Evolutionary conservation across 2,797 vertebrate genomes (phyloP), one percentile per base, ranked within the genome.

Genomic region (Pteropus rufus): DNA sequence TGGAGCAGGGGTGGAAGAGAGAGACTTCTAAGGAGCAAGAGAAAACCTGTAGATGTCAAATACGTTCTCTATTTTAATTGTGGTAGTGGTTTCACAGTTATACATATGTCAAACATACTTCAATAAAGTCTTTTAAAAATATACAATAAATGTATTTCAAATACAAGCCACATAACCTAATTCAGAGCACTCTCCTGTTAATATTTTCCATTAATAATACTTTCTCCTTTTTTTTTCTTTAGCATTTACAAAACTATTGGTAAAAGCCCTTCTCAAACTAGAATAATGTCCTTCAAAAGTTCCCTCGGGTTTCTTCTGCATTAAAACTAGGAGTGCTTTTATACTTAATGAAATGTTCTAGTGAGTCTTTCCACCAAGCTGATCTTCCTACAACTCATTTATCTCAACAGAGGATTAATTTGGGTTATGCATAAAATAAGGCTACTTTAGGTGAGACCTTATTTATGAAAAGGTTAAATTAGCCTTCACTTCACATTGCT

Each of bases 271-370:
- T 84, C 70, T 62, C 70, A 77, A 80, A 10, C 7, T 44, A 56
- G 49, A 83, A 76, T 49, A 62, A 64, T 34, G 31, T 36, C n/a
- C 69, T 89, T 92, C 77, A 76, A 90, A 87, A 41, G 65, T 31
- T 84, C 77, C 80, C 60, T 76, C 54, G 41, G 34, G 24, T 73
- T 92, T 93, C 49, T 92, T 93, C 41, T 69, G n/a, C 91, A 82
- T 60, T 89, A 65, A 29, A 89, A 89, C 41, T 65, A 79, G 49
- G 19, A 89, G 9, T 70, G 56, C 54, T 83, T 91, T 95, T 67
- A 72, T 44, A 90, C 10, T 60, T 90, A 92, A 89, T 34, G 41
- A 96, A 93, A 87, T 65, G 64, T 89, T 95, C 77, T 54, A 67
- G 24, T 36, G 54, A 89, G 34, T 64, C 44, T 49, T 77, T 79